phyloP scores from a whole-genome alignment of 2,113 vertebrate genomes.

The Cyrtonyx montezumae region DNA sequence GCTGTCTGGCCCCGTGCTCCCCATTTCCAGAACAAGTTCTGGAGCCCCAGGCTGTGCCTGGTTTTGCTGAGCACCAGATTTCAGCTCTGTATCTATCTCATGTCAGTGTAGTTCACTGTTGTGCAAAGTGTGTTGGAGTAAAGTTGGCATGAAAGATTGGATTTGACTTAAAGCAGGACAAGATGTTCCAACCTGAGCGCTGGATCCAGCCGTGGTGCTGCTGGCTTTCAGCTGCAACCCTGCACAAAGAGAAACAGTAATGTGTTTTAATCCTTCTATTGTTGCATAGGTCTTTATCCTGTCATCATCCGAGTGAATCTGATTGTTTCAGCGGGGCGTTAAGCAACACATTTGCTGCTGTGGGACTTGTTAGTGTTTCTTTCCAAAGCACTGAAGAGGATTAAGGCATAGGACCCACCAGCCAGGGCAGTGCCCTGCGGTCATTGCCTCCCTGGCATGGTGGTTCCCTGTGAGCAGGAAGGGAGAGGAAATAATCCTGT shows the following conservation, averaged over 20 bases:
- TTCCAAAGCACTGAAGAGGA: neutral
- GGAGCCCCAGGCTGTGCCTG: slow-evolving; percentile 16
- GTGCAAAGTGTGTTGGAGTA: slow-evolving; percentile 38
- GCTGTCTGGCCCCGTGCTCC: slow-evolving; percentile 2
- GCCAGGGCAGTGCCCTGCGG: neutral
- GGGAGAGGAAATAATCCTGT: neutral
- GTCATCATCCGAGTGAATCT: fast-evolving
- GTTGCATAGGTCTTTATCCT: neutral
- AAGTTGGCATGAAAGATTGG: neutral
- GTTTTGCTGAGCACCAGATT: slow-evolving; percentile 49
- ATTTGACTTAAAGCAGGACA: neutral
- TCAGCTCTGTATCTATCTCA: neutral
- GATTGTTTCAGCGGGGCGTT: neutral
- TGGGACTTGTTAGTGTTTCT: neutral
- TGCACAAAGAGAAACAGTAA: neutral
- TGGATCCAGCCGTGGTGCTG: neutral
- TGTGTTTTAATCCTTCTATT: neutral
- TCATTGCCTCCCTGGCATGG: neutral
- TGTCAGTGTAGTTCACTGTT: neutral
- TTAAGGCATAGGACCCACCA: neutral
- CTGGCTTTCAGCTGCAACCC: neutral
- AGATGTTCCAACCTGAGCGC: neutral
- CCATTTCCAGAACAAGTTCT: slow-evolving; percentile 45
- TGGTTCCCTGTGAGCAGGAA: neutral
- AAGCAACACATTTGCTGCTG: fast-evolving